Evolutionary conservation across 2,797 vertebrate species (phyloP), one percentile per base, ranked within the genome.

Genomic region (Semaprochilodus insignis): DNA sequence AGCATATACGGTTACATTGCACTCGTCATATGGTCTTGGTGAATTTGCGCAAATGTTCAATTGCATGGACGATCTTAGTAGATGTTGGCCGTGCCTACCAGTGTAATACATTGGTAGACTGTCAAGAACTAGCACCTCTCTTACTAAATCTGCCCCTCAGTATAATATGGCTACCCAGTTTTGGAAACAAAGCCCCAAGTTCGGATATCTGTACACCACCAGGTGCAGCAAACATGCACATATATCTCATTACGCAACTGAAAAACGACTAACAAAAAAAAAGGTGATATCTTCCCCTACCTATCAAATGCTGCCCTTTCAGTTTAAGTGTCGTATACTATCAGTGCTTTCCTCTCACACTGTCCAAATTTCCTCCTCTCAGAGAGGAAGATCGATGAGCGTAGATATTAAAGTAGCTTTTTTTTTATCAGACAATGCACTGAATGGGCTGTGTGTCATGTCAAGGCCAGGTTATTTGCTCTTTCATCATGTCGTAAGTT

Each of bases 351-450:
- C 48, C 54, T 75, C 60, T 74, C 79, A 52, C 73, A 59, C 65
- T 77, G 78, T 54, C 57, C 34, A 55, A 72, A 74, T 65, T 82
- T 57, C 44, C 77, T 27, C 40, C 44, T 48, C 44, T 44, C 69
- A 34, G 70, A 71, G 71, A 66, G 76, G 23, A 82, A 83, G 87
- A 84, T 75, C 70, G 77, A 86, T 88, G 84, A 83, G 77, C 21
- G 60, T 40, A 80, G 74, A 81, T 86, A 88, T 88, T 86, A 84
- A 84, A 84, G 74, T 21, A 3, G 65, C 16, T 3, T 36, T 81
- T 81, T 40, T 79, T 84, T 74, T 78, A 80, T 86, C 77, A 78
- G 40, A 80, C 77, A 66, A 83, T 13, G 72, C 54, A 51, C 73
- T 5, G 6, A 71, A 81, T 60, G 17, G 77, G 81, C 67, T 40